A percentile compares a stretch with the other conserved stretches of the same genome.
Evolutionary conservation across 2,888 invertebrate genomes (phyloP).

Genomic region (Craniophora ligustri): DNA sequence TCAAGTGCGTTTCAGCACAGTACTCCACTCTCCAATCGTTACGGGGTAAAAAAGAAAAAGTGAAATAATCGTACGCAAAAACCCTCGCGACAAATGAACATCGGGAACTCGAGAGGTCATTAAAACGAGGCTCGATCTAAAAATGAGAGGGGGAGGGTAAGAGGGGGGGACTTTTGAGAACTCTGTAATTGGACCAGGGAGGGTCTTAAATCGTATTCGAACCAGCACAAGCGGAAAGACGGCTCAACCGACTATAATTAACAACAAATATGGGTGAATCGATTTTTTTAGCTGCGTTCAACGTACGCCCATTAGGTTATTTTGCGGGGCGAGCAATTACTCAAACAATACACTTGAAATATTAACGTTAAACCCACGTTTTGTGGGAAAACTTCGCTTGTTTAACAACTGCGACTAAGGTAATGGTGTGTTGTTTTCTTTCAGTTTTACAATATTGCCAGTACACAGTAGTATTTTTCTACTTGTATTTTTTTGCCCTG

Average conservation of each 20-base stretch:
- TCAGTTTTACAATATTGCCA: slow-evolving; percentile 69
- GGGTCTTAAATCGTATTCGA: slow-evolving; percentile 87
- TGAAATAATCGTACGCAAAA: slow-evolving; percentile 84
- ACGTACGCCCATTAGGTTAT: slow-evolving; percentile 78
- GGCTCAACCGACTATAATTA: slow-evolving; percentile 87
- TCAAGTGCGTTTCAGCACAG: slow-evolving; percentile 64
- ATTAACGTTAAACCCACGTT: slow-evolving; percentile 78
- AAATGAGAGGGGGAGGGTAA: slow-evolving; percentile 77
- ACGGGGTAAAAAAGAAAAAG: slow-evolving; percentile 74
- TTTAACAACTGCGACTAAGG: slow-evolving; percentile 78
- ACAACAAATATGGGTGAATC: slow-evolving; percentile 88
- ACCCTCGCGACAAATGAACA: slow-evolving; percentile 87
- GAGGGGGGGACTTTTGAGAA: slow-evolving; percentile 82
- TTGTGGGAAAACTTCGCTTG: slow-evolving; percentile 84
- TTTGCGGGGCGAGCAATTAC: slow-evolving; percentile 81
- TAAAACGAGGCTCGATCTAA: slow-evolving; percentile 87
- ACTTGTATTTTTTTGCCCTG: slow-evolving; percentile 72
- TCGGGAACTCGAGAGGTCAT: slow-evolving; percentile 87
- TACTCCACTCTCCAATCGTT: slow-evolving; percentile 70
- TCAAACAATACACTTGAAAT: slow-evolving; percentile 80
- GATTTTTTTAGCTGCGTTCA: slow-evolving; percentile 74
- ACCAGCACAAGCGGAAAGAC: slow-evolving; percentile 86
- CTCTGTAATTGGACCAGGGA: slow-evolving; percentile 87
- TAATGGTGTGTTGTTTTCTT: slow-evolving; percentile 76
- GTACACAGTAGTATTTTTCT: slow-evolving; percentile 61